These are phyloP conservation scores for Menidia menidia DNA, from an alignment of 2,797 vertebrate genomes.

Conservation along the genomic window DNA sequence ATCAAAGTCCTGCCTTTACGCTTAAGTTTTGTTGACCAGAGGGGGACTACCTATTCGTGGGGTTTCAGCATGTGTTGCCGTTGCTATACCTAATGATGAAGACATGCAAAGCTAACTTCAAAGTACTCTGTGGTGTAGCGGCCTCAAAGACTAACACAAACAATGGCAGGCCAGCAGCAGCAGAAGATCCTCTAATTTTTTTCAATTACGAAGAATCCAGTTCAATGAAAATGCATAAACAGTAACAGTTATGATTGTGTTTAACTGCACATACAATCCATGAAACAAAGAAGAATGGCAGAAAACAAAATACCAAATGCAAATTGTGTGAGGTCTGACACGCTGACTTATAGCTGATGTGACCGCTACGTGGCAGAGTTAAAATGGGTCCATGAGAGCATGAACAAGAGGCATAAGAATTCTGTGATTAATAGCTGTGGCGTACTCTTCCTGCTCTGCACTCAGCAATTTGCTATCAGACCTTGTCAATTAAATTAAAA, in stretches of 20 bases:
- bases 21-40: conserved; percentile 16
- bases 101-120: not conserved
- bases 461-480: conserved; percentile 23
- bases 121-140: not conserved
- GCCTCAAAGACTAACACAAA: conserved; percentile 12
- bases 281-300: conserved; percentile 1
- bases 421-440: conserved; percentile 26
- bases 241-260: not conserved
- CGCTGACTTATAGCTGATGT: conserved; percentile 8
- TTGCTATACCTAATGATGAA: not conserved
- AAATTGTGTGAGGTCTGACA: conserved; percentile 10
- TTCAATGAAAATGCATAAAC: not conserved
- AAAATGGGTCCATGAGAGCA: conserved; percentile 17
- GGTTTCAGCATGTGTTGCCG: conserved; percentile 3
- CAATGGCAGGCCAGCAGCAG: not conserved
- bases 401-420: conserved; percentile 9
- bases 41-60: not conserved
- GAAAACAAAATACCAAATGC: conserved; percentile 5
- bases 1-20: conserved; percentile 20
- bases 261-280: not conserved
- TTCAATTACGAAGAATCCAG: not conserved
- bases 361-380: conserved; percentile 21
- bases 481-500: conserved; percentile 28
- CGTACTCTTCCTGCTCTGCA: conserved; percentile 40
- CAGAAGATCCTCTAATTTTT: not conserved